These are phyloP conservation scores for Bursaphelenchus mucronatus DNA, from an alignment of 1,140 invertebrate genomes.

Conservation along the genomic window DNA sequence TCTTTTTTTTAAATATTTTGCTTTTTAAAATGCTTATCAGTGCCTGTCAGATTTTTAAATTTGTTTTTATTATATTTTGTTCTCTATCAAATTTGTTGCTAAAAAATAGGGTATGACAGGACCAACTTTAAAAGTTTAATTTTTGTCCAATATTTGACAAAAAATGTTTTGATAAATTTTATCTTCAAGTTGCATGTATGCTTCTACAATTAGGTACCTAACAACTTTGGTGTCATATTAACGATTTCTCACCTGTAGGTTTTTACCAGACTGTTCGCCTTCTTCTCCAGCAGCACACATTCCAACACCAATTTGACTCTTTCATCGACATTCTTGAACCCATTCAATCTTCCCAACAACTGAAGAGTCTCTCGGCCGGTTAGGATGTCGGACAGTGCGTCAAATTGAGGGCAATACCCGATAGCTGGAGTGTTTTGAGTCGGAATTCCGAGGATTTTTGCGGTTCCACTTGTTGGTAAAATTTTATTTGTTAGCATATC, in stretches of 20 bases:
- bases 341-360: conserved; percentile 30
- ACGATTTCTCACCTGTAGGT: conserved; percentile 24
- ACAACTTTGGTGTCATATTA: no score
- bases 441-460: conserved; percentile 22
- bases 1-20: no score
- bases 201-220: no score
- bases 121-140: no score
- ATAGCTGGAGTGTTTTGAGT: conserved; percentile 24
- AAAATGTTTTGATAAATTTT: no score
- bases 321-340: conserved; percentile 35
- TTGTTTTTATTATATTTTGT: no score
- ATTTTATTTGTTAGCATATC: conserved; percentile 28
- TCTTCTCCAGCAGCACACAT: conserved; percentile 15
- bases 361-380: conserved; percentile 28
- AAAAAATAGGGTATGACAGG: no score
- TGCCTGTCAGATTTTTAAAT: no score
- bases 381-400: conserved; percentile 22
- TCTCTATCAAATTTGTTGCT: no score
- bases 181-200: no score
- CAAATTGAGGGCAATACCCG: conserved; percentile 38
- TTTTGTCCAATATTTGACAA: no score
- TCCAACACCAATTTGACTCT: conserved; percentile 31
- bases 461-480: conserved; percentile 9
- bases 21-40: no score
- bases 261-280: conserved; percentile 37